Evolutionary conservation across 2,797 vertebrate species (phyloP).

Genomic region (Falco biarmicus): DNA sequence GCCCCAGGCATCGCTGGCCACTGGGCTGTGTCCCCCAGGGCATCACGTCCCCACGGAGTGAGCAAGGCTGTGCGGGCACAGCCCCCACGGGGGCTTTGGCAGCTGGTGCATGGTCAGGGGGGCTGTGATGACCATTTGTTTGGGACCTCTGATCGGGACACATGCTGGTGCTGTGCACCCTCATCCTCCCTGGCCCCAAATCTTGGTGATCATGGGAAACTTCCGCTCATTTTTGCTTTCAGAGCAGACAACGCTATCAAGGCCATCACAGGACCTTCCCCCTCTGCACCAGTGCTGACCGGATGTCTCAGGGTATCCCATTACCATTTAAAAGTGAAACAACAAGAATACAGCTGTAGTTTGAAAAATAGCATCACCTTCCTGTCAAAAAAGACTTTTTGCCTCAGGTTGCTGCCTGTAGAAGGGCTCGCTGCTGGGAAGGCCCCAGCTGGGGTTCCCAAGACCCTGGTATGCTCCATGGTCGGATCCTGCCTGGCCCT

Average conservation of each 20-base stretch:
- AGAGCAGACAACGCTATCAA: not conserved
- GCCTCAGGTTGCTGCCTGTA: not conserved
- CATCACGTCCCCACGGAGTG: not conserved
- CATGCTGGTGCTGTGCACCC: not conserved
- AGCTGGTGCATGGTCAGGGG: not conserved
- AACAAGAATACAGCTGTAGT: not conserved
- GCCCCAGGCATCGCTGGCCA: not conserved
- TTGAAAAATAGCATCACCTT: not conserved
- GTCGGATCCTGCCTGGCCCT: not conserved
- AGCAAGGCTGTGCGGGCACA: rapidly evolving
- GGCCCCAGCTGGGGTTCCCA: rapidly evolving
- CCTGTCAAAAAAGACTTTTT: not conserved
- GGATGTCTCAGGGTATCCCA: not conserved
- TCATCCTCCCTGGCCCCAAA: not conserved
- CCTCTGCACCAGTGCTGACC: rapidly evolving
- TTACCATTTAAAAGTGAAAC: not conserved
- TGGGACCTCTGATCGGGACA: not conserved
- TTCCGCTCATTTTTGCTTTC: not conserved
- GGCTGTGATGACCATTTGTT: not conserved
- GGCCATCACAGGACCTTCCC: not conserved
- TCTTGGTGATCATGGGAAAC: rapidly evolving
- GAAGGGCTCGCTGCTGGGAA: not conserved
- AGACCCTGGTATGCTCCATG: rapidly evolving
- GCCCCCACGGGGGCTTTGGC: not conserved
- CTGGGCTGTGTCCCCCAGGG: not conserved